Evolutionary conservation across 2,888 invertebrate genomes (phyloP).

Genomic region (Amblyjoppa proteus): DNA sequence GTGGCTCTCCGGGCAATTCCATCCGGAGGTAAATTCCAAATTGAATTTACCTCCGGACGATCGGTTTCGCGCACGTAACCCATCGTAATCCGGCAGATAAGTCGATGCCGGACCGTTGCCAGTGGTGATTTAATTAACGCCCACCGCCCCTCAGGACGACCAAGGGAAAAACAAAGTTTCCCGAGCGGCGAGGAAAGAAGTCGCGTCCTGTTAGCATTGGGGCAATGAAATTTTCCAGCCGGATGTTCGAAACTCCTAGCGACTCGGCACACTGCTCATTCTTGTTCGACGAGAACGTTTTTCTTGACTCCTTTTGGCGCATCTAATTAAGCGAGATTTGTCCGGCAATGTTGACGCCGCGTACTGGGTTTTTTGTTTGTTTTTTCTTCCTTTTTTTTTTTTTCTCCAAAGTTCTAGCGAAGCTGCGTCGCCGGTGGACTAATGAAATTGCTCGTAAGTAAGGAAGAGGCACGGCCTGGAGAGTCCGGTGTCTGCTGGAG

Average conservation of each 20-base stretch:
- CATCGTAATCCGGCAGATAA: neutral
- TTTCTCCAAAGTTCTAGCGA: conserved; percentile 20
- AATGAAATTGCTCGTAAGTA: conserved; percentile 70
- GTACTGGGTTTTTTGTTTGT: neutral
- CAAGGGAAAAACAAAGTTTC: conserved; percentile 57
- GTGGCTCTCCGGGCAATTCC: conserved; percentile 13
- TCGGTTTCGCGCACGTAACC: neutral
- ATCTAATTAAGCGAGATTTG: conserved; percentile 70
- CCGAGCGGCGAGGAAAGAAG: conserved; percentile 4
- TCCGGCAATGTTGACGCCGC: conserved; percentile 58
- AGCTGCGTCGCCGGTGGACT: conserved; percentile 22
- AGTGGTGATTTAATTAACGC: conserved; percentile 56
- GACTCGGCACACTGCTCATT: neutral
- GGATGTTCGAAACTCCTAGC: neutral
- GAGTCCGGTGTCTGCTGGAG: neutral
- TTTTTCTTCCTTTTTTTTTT: neutral
- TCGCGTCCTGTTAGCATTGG: conserved; percentile 20
- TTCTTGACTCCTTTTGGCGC: conserved; percentile 41
- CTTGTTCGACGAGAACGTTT: conserved; percentile 45
- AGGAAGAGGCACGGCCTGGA: conserved; percentile 6
- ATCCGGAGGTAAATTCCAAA: conserved; percentile 17
- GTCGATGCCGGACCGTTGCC: neutral
- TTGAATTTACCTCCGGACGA: conserved; percentile 34
- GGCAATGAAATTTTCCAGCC: conserved; percentile 12
- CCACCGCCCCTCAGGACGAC: neutral